Percentiles rank a stretch among this genome's conserved stretches.
These are phyloP conservation scores for Saguinus midas DNA, from an alignment of 2,113 vertebrate genomes.

Conservation along the genomic window DNA sequence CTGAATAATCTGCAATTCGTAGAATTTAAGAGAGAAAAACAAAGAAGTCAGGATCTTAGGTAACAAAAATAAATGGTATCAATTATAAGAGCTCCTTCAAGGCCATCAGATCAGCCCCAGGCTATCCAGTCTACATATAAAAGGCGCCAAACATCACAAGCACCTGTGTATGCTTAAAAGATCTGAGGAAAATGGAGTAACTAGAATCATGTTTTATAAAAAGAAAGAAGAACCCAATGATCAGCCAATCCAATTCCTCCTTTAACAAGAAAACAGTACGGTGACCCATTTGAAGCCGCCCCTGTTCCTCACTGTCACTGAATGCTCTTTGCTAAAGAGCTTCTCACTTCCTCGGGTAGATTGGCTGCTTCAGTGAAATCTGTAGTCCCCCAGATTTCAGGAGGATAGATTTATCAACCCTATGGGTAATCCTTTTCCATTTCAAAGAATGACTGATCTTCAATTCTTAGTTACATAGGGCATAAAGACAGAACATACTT, in stretches of 20 bases:
- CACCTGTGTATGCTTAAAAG: background rate
- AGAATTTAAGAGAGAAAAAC: background rate
- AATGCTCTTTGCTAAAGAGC: background rate
- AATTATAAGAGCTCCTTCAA: background rate
- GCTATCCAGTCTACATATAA: background rate
- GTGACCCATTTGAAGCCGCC: background rate
- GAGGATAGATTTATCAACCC: background rate
- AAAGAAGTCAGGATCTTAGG: background rate
- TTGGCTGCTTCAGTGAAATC: background rate
- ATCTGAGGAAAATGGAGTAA: background rate
- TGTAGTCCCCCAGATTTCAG: background rate
- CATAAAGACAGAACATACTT: background rate
- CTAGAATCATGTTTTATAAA: background rate
- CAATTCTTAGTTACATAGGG: background rate
- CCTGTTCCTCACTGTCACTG: background rate
- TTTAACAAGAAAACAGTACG: background rate
- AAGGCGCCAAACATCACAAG: background rate
- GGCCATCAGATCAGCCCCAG: background rate
- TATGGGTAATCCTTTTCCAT: slow-evolving; percentile 14
- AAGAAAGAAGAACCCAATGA: background rate
- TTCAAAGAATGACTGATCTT: slow-evolving; percentile 40
- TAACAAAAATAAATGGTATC: background rate
- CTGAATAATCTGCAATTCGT: background rate
- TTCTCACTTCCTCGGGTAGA: background rate
- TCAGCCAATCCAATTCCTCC: background rate